phyloP scores from a whole-genome alignment of 2,797 vertebrate species.

The Hoplostethus mediterraneus region DNA sequence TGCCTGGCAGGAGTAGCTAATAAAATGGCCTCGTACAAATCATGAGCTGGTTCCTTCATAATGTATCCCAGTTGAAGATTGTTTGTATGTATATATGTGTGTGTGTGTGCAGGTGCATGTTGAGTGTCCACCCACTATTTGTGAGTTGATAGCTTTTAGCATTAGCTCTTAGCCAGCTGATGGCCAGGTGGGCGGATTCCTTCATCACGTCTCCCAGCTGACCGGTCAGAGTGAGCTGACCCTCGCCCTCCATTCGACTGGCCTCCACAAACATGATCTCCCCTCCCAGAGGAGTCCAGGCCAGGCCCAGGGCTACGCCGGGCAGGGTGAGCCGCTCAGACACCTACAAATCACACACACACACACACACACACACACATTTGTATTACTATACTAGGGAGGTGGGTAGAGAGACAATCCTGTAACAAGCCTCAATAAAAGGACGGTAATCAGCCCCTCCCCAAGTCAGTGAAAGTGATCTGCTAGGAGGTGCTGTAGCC shows the following conservation, averaged over 20 bases:
- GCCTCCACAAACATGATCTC: slow-evolving; percentile 99
- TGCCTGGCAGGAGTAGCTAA: too few relatives aligned
- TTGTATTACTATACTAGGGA: neutral
- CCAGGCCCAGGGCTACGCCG: slow-evolving; percentile 94
- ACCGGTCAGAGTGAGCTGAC: slow-evolving; percentile 94
- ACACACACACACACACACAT: slow-evolving; percentile 35
- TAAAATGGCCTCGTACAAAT: too few relatives aligned
- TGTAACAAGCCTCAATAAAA: too few relatives aligned
- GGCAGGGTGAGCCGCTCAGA: slow-evolving; percentile 93
- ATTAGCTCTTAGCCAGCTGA: slow-evolving; percentile 96
- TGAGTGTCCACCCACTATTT: slow-evolving; percentile 83
- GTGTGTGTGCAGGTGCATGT: neutral
- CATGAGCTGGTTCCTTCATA: too few relatives aligned
- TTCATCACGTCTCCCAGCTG: slow-evolving; percentile 98
- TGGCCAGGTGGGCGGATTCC: slow-evolving; percentile 96
- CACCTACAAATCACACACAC: slow-evolving; percentile 83
- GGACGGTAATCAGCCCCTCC: too few relatives aligned
- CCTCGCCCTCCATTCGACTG: slow-evolving; percentile 95
- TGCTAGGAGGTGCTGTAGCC: too few relatives aligned
- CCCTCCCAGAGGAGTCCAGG: slow-evolving; percentile 95
- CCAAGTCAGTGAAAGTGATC: too few relatives aligned
- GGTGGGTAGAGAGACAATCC: too few relatives aligned
- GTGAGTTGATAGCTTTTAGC: slow-evolving; percentile 92
- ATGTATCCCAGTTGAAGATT: too few relatives aligned
- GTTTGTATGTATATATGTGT: neutral